Evolutionary conservation across 2,113 vertebrate genomes (phyloP), one percentile per base, ranked within the genome.

Genomic region (Daubentonia madagascariensis): DNA sequence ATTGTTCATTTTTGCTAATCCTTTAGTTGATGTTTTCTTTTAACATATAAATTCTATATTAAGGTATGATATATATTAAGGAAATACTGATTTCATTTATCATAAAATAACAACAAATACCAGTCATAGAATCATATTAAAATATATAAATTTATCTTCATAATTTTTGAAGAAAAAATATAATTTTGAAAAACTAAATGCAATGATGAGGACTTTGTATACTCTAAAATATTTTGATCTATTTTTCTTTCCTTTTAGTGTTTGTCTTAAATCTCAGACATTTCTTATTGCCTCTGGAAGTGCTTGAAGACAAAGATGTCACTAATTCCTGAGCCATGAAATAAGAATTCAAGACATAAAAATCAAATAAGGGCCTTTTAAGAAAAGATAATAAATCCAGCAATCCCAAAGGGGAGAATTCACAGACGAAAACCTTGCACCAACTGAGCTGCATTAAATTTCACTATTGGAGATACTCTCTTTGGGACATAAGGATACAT

Each of bases 271-370:
- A 90, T 80, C 6, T 37, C 30, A 87, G 11, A 78, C 30, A 84
- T 79, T 86, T 84, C 48, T 92, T 93, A 84, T 22, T 91, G 67
- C 63, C 20, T 75, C 25, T 16, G 85, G 8, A 96, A 79, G 35
- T 76, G 65, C 37, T 91, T 59, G 43, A 30, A 94, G 45, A 95
- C 25, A 95, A 92, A 90, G 32, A 70, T 28, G 73, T 50, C 57
- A 63, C 37, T 88, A 81, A 79, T 81, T 68, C 70, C 89, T 52
- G 76, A 96, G 81, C 30, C 30, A 91, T 89, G 54, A 94, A 76
- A 91, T 81, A 88, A 67, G 70, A 90, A 65, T 91, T n/a, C 37
- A 95, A 95, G n/a, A 70, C 32, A 80, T 85, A 85, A 90, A 97
- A 91, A 17, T 90, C 52, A 97, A 90, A 92, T 75, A 18, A 89